Conservation (phyloP, 2,113 vertebrate species). For the Hydrochoerus hydrochaeris region DNA sequence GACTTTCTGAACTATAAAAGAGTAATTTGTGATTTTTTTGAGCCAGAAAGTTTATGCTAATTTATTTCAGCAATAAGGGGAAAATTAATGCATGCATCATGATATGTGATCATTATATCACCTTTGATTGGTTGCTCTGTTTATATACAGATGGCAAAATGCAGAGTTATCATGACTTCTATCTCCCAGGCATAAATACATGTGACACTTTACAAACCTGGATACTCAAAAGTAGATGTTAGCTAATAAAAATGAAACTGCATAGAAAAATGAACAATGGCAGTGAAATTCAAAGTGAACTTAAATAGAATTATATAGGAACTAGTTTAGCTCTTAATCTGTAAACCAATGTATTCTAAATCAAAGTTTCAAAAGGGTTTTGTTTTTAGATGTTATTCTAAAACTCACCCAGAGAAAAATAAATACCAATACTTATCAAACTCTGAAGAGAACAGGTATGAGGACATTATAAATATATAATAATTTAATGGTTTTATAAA, state of each 20-base stretch:
- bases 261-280: not conserved
- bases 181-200: too few species aligned
- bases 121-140: not conserved
- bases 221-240: not conserved
- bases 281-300: not conserved
- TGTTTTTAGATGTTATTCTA: not conserved
- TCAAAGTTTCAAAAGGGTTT: not conserved
- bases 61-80: not conserved
- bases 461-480: not conserved
- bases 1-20: not conserved
- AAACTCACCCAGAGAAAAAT: not conserved
- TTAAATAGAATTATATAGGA: not conserved
- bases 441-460: not conserved
- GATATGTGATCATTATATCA: not conserved
- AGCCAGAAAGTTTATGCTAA: not conserved
- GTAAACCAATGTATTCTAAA: not conserved
- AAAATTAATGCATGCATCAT: not conserved
- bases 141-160: not conserved
- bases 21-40: not conserved
- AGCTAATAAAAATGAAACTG: not conserved
- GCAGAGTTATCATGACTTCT: not conserved
- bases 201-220: not conserved
- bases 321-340: conserved; percentile 8
- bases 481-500: not conserved
- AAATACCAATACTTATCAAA: not conserved